Base-by-base conservation (phyloP, 2,113 vertebrate species). In the Cepphus grylle region DNA sequence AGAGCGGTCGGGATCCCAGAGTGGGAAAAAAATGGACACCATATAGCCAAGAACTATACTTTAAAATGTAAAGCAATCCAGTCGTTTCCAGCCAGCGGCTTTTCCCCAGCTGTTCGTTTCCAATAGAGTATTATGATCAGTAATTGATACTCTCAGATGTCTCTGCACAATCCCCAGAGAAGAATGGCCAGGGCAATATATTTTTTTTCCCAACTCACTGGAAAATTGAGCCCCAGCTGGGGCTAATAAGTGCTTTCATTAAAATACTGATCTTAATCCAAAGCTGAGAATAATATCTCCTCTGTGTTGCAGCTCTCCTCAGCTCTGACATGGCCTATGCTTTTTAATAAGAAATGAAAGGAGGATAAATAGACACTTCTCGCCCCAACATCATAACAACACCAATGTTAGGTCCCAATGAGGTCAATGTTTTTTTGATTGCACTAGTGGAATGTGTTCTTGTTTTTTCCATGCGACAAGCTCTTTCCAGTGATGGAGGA, bases 171-270 rank as follows among this genome's bases (percentile, higher is more conserved):
- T 95, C 96, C 92, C 89, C 69, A 92, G 97, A 97, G 97, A 98
- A 97, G 94, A 95, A 96, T 96, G 96, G 94, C 94, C 81, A 50
- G 96, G 95, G 94, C 94, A 93, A 96, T 96, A 91, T 94, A n/a
- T 96, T 93, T 96, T 94, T 98, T 97, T 96, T 80, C 95, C 93
- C 96, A 94, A 93, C 83, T 95, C 53, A 90, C 94, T 95, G 97
- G 97, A 97, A 97, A 97, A 96, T 93, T 94, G 97, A 97, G 93
- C 70, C 89, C 97, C 97, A 98, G 97, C 97, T 98, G 98, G 97
- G 96, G 96, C 97, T 98, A 96, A 97, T 98, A 97, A 98, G 97
- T 96, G 96, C 96, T 97, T 97, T 98, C 98, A 98, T 97, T 95
- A 97, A 95, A 96, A 97, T 86, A 73, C 95, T 95, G 97, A 96